Conservation (phyloP, 2,888 invertebrate genomes). For the Ophion ventricosus region DNA sequence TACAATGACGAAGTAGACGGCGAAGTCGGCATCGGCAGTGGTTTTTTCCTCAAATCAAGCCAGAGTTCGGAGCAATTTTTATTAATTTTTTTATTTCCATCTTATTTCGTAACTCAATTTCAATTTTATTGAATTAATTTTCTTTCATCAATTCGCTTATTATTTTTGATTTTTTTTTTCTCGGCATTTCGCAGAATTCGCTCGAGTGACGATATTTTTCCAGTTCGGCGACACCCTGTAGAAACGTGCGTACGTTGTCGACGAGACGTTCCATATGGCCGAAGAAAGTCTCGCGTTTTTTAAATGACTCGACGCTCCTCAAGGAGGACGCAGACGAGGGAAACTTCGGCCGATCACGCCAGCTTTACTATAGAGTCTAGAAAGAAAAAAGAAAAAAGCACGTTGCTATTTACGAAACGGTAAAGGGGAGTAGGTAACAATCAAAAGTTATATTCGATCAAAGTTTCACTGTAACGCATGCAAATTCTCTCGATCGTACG, state of each 20-base stretch:
- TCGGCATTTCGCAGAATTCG: not conserved
- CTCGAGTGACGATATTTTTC: not conserved
- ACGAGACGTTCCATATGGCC: constrained; percentile 59
- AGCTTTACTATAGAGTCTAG: not conserved
- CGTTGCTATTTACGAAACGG: not conserved
- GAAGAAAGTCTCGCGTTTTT: constrained; percentile 60
- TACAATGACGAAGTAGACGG: too few species aligned
- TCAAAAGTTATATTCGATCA: too few species aligned
- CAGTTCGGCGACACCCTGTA: constrained; percentile 13
- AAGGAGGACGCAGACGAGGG: constrained; percentile 2
- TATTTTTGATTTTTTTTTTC: not conserved
- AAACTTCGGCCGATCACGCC: constrained; percentile 18
- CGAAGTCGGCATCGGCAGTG: too few species aligned
- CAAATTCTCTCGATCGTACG: too few species aligned
- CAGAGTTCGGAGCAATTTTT: too few species aligned
- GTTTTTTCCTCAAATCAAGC: too few species aligned
- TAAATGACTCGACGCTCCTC: constrained; percentile 54
- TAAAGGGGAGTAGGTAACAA: too few species aligned
- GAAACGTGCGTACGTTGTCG: constrained; percentile 29
- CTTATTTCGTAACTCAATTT: too few species aligned
- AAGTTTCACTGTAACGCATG: too few species aligned
- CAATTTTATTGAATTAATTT: too few species aligned
- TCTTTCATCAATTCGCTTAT: too few species aligned
- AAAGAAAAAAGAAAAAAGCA: constrained; percentile 11
- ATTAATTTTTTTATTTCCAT: too few species aligned